A percentile compares a stretch with the other conserved stretches of the same genome.
Evolutionary conservation across 2,797 vertebrate genomes (phyloP).

Genomic region (Enteromius trimaculatus): DNA sequence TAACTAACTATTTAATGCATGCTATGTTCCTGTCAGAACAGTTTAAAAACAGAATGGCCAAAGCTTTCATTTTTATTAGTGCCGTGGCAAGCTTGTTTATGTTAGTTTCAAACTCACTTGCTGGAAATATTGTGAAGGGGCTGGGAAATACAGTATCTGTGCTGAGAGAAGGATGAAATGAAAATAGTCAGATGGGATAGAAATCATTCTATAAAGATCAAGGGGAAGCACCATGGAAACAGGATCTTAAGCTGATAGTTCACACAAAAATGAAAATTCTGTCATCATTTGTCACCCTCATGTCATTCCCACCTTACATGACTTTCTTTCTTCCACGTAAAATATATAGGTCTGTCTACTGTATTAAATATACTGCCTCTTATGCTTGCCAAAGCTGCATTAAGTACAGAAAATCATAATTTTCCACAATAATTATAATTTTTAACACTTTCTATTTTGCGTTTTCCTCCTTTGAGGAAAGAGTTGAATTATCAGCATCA

Average conservation of each 20-base stretch:
- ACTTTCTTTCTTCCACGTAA: neutral
- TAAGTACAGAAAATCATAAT: neutral
- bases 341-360: neutral
- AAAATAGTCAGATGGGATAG: conserved; percentile 41
- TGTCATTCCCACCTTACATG: neutral
- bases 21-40: conserved; percentile 54
- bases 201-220: conserved; percentile 57
- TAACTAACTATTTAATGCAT: conserved; percentile 54
- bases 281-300: neutral
- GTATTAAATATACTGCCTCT: neutral
- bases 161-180: conserved; percentile 27
- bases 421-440: too few species aligned
- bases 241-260: conserved; percentile 35
- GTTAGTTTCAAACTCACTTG: conserved; percentile 35
- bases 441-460: neutral
- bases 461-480: neutral
- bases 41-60: conserved; percentile 52
- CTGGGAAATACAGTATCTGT: conserved; percentile 27
- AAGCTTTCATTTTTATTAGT: conserved; percentile 49
- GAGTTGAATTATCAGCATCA: neutral
- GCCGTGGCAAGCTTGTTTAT: conserved; percentile 43
- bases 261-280: neutral
- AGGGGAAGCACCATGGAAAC: conserved; percentile 37
- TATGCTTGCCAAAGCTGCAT: neutral
- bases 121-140: conserved; percentile 52